Percentiles rank a stretch among this genome's conserved stretches.
Evolutionary conservation across 2,797 vertebrate genomes (phyloP).

Genomic region (Falco biarmicus): DNA sequence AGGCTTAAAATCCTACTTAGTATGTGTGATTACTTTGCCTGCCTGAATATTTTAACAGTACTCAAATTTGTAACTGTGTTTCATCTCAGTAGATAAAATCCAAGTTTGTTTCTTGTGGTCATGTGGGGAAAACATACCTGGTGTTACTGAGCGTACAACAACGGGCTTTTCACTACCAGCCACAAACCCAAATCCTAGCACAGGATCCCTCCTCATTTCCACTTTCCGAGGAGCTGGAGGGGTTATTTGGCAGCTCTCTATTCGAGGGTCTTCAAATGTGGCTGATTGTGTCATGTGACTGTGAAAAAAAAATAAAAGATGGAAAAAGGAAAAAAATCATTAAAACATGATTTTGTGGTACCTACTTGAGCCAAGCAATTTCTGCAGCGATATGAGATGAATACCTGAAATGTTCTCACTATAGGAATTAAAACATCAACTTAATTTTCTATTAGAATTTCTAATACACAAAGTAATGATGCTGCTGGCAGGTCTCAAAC

Average conservation of each 20-base stretch:
- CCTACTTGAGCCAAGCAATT: conserved; percentile 19
- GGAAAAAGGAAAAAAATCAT: conserved; percentile 61
- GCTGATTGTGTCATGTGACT: conserved; percentile 92
- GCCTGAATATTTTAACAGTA: neutral
- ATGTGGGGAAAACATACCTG: conserved; percentile 83
- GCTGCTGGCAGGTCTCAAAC: neutral
- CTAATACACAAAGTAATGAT: neutral
- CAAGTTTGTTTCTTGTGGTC: neutral
- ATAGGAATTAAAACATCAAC: neutral
- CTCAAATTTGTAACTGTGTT: neutral
- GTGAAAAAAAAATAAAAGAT: conserved; percentile 62
- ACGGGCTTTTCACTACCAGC: conserved; percentile 99
- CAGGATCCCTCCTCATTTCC: conserved; percentile 98
- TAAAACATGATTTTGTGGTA: conserved; percentile 58
- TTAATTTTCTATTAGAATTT: neutral
- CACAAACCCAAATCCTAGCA: conserved; percentile 98
- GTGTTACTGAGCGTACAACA: conserved; percentile 96
- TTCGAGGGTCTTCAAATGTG: conserved; percentile 92
- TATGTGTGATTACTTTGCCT: neutral
- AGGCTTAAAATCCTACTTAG: neutral
- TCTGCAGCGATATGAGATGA: conserved; percentile 51
- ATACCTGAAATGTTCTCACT: conserved; percentile 24
- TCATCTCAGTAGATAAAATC: neutral
- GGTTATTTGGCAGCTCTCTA: conserved; percentile 91
- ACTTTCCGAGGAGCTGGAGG: conserved; percentile 93